A percentile compares a stretch with the other conserved stretches of the same genome.
Evolutionary conservation across 1,140 invertebrate genomes (phyloP).

Genomic region (Pissodes strobi): DNA sequence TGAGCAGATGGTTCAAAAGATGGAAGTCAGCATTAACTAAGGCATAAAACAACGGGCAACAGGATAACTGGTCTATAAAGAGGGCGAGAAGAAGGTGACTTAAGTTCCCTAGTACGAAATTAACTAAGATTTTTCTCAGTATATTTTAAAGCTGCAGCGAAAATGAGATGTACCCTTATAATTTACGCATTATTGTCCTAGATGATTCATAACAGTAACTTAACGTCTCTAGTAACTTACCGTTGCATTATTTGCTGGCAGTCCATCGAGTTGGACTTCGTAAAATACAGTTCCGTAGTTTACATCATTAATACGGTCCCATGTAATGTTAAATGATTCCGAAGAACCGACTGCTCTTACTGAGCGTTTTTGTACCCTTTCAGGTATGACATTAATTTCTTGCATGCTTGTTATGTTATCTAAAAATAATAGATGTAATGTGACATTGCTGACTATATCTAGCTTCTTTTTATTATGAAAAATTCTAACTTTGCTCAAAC

Average conservation of each 20-base stretch:
- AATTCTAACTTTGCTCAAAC: neutral
- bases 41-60: no score
- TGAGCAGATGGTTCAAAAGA: no score
- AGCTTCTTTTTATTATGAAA: neutral
- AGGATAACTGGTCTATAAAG: no score
- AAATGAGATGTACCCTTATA: no score
- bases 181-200: no score
- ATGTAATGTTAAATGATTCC: conserved; percentile 79
- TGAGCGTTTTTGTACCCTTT: conserved; percentile 64
- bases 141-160: no score
- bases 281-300: conserved; percentile 85
- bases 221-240: no score
- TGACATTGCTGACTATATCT: neutral
- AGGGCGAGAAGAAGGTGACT: no score
- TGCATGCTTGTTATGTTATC: neutral
- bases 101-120: no score
- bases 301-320: conserved; percentile 71
- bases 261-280: conserved; percentile 70
- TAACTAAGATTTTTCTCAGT: no score
- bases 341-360: conserved; percentile 72
- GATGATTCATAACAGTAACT: no score
- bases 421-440: conserved; percentile 1
- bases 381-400: conserved; percentile 70
- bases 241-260: conserved; percentile 47
- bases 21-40: no score